These are phyloP conservation scores for Molorchus minor DNA, from an alignment of 2,888 invertebrate species.

Conservation along the genomic window DNA sequence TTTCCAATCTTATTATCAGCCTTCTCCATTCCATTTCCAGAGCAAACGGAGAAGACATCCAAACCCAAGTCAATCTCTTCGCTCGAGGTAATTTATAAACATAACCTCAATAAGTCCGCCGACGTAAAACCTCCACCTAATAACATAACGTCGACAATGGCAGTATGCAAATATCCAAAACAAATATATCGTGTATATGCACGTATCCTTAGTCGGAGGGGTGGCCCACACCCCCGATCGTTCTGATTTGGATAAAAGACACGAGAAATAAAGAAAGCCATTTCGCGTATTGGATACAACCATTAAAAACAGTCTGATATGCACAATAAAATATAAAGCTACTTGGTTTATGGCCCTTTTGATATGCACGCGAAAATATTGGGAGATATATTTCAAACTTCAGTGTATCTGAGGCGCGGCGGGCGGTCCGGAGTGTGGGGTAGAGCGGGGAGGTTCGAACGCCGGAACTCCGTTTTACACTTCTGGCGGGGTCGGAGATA, in stretches of 20 bases:
- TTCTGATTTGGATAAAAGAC: conserved; percentile 46
- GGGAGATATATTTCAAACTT: conserved; percentile 58
- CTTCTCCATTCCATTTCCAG: no score
- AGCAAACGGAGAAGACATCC: no score
- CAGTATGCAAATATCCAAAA: conserved; percentile 36
- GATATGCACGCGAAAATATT: conserved; percentile 59
- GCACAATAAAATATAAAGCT: conserved; percentile 59
- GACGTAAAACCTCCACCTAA: conserved; percentile 14
- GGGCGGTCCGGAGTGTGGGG: conserved; percentile 47
- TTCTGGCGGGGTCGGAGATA: not conserved
- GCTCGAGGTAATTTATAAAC: not conserved
- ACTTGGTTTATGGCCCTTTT: conserved; percentile 59
- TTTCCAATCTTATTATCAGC: no score
- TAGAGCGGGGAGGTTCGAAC: conserved; percentile 16
- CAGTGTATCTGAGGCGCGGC: conserved; percentile 48
- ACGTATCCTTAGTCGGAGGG: conserved; percentile 30
- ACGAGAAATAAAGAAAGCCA: conserved; percentile 49
- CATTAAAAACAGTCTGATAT: conserved; percentile 60
- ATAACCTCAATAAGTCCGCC: not conserved
- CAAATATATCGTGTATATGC: conserved; percentile 29
- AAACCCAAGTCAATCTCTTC: no score
- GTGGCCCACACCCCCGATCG: conserved; percentile 35
- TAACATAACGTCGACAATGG: conserved; percentile 33
- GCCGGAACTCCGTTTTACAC: conserved; percentile 28
- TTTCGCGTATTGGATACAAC: conserved; percentile 59